Evolutionary conservation across 1,140 invertebrate genomes (phyloP), one percentile per base, ranked within the genome.

Genomic region (Temnothorax longispinosus): DNA sequence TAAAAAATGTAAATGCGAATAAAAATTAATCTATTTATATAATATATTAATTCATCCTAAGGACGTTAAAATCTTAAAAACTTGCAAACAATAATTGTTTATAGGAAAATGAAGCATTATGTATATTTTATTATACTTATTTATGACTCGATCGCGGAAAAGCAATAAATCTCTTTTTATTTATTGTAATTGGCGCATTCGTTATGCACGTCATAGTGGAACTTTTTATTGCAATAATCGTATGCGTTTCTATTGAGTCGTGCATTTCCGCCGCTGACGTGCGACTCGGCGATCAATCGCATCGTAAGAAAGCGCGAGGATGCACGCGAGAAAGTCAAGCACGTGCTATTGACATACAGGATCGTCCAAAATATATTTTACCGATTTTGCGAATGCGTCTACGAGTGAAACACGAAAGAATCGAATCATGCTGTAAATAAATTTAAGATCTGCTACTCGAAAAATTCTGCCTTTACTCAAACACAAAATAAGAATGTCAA

Each of bases 291-390:
- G 18, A 67, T 67, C 71, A 32, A 72, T 75, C 52, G 44, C 60
- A 52, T 52, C 15, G 52, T 10, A 75, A 56, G 52, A 56, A 75
- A 75, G 50, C 50, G 56, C 38, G 62, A 89, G 88, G 86, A 87
- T 71, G 38, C 54, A 64, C 75, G 54, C 71, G 62, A 54, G 52
- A 81, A 88, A 86, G 69, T 86, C 32, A 11, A 88, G 44, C 86
- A 89, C 88, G 74, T 89, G 74, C 18, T 54, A 47, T 41, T 35
- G 35, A 21, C 11, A 75, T 56, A 75, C 18, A 75, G 72, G 52
- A 18, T 75, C 72, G 6, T 56, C 52, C 52, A 75, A 74, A 75
- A 75, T 15, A 21, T 52, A 75, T 75, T 41, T 54, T 21, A 54
- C 6, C 71, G 18, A 35, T 52, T 54, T 54, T 35, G 11, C 71